Evolutionary conservation across 2,797 vertebrate genomes (phyloP), one percentile per base, ranked within the genome.

Genomic region (Pagetopsis macropterus): DNA sequence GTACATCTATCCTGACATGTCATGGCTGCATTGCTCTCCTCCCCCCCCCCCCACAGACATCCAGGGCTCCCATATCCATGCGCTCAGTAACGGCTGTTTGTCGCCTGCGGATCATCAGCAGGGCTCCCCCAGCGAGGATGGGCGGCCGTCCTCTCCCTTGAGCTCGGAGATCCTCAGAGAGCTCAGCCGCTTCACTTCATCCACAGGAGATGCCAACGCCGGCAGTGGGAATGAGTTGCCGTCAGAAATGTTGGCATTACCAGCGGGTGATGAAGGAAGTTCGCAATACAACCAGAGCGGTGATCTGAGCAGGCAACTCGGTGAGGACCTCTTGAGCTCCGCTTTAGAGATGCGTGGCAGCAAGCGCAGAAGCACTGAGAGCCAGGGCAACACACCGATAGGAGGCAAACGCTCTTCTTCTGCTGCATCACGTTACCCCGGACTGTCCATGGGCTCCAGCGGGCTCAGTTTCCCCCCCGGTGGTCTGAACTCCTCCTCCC

Each of bases 121-220:
- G 84, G 94, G 87, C 65, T 95, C 95, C 9, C 78, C 95, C 0
- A 95, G 96, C 48, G 91, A 93, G 21, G 93, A 95, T 37, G 93
- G 94, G 54, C 94, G 89, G 51, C 92, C 96, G 4, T 91, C 96
- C 60, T 96, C 97, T 75, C 97, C 97, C 0, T 92, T 97, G 84
- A 97, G 96, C 88, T 95, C 96, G 0, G 96, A 98, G 91, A 96
- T 99, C 82, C 94, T 99, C 87, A 90, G 95, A 2, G 97, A 99
- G 91, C 93, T 99, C 89, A 96, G 96, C 87, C 95, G 95, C 89
- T 99, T 97, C 10, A 90, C 95, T 0, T 94, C 95, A 55, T 93
- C 95, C 3, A 88, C 95, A 0, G 91, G 93, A 3, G 93, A 94
- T 1, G 91, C 94, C 67, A 76, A 91, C 6, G 73, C 62, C 9